Evolutionary conservation across 2,797 vertebrate species (phyloP).

Genomic region (Austrolebias charrua): DNA sequence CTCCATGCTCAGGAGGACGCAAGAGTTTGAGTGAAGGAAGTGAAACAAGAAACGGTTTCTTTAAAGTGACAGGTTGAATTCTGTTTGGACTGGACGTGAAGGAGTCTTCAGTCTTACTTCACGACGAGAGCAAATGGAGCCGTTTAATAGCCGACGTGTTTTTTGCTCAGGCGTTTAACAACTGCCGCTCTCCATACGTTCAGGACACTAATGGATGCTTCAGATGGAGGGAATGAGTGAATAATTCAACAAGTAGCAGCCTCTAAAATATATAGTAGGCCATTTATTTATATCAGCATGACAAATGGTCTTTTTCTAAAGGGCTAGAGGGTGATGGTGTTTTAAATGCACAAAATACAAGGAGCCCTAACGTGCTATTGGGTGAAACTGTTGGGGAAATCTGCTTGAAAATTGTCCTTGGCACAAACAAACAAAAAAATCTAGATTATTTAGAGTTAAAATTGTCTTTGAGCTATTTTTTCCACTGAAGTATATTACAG

Average conservation of each 20-base stretch:
- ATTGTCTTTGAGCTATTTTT: background rate
- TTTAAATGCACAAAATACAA: conserved; percentile 3
- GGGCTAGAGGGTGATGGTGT: conserved; percentile 1
- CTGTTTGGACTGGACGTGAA: conserved; percentile 39
- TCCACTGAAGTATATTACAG: background rate
- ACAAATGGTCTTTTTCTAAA: conserved; percentile 32
- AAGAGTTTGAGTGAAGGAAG: conserved; percentile 3
- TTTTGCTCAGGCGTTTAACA: conserved; percentile 24
- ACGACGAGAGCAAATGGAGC: conserved; percentile 38
- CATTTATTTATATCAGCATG: conserved; percentile 42
- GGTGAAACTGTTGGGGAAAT: background rate
- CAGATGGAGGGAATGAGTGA: conserved; percentile 31
- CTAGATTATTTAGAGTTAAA: background rate
- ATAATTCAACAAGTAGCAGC: conserved; percentile 53
- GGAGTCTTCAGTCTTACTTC: conserved; percentile 15
- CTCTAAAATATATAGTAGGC: conserved; percentile 35
- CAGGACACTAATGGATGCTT: conserved; percentile 52
- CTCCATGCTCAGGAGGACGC: conserved; percentile 12
- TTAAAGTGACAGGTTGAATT: conserved; percentile 39
- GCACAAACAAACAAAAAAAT: background rate
- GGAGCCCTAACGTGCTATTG: background rate
- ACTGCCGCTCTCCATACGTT: conserved; percentile 9
- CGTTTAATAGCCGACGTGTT: conserved; percentile 43
- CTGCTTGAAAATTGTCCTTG: background rate
- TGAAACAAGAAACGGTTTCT: background rate